These are phyloP conservation scores for Lasioglossum leucozonium DNA, from an alignment of 2,888 invertebrate species.

Conservation along the genomic window DNA sequence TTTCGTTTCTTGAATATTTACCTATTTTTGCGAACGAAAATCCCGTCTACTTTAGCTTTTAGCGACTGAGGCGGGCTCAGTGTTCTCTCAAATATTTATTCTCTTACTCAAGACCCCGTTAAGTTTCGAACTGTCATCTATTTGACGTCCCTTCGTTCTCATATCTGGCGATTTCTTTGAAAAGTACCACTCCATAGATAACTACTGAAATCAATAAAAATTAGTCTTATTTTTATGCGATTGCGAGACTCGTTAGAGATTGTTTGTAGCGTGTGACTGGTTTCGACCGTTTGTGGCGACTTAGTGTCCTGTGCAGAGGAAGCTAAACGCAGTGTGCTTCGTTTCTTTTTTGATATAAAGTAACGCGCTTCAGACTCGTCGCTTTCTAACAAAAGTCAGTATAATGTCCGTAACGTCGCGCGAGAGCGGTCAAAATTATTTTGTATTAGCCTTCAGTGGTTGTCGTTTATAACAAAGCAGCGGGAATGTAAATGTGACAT, in stretches of 20 bases:
- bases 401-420: too few relatives aligned
- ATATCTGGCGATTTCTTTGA: conserved; percentile 18
- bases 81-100: conserved; percentile 3
- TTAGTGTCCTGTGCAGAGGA: neutral
- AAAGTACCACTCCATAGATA: conserved; percentile 17
- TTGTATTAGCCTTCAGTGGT: too few relatives aligned
- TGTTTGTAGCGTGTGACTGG: neutral
- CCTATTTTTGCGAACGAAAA: neutral
- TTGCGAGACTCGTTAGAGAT: neutral
- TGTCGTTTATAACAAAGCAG: too few relatives aligned
- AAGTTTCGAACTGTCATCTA: neutral
- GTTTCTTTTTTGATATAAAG: neutral
- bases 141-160: conserved; percentile 14
- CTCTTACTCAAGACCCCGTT: conserved; percentile 7
- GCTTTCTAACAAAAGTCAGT: too few relatives aligned
- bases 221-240: conserved; percentile 1
- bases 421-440: too few relatives aligned
- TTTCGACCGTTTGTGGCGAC: neutral
- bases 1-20: conserved; percentile 2
- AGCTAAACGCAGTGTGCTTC: neutral
- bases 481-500: too few relatives aligned
- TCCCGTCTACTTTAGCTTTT: neutral
- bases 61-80: neutral
- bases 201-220: conserved; percentile 19
- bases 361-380: neutral